Percentiles rank a stretch among this genome's conserved stretches.
Conservation (phyloP, 64 coral and sea anemone species). For the Stichodactyla helianthus region DNA sequence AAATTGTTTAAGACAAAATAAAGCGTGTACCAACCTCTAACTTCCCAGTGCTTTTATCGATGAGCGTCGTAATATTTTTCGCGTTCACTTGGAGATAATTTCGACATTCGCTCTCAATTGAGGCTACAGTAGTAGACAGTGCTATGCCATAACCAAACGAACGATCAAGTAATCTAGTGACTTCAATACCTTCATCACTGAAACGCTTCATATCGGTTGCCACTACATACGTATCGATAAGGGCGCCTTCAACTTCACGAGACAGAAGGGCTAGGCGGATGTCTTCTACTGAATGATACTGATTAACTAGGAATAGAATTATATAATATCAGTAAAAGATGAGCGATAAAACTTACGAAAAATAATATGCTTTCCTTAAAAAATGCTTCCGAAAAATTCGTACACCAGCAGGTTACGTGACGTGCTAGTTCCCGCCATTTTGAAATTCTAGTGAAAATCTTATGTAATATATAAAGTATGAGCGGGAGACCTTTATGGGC, state of each 20-base stretch:
- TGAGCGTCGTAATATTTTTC: neutral
- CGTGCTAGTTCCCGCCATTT: too few species aligned
- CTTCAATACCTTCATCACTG: conserved; percentile 1
- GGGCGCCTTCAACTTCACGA: conserved; percentile 16
- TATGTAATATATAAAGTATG: too few species aligned
- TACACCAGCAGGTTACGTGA: too few species aligned
- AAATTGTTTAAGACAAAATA: neutral
- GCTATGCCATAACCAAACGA: conserved; percentile 32
- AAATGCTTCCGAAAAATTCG: too few species aligned
- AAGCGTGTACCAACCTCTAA: neutral
- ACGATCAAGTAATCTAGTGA: conserved; percentile 16
- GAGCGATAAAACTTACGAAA: too few species aligned
- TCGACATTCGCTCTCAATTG: neutral
- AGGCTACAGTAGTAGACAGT: neutral
- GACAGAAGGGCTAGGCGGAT: neutral
- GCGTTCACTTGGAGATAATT: conserved; percentile 1
- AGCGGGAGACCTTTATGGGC: too few species aligned
- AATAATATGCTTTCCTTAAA: too few species aligned
- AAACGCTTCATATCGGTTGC: conserved; percentile 11
- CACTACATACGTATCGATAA: conserved; percentile 41
- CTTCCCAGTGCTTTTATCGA: neutral
- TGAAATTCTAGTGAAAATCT: too few species aligned
- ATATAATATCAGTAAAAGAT: too few species aligned
- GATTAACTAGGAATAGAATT: conserved; percentile 4
- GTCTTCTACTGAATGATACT: conserved; percentile 15